Evolutionary conservation across 2,113 vertebrate species (phyloP), one percentile per base, ranked within the genome.

Genomic region (Nesoenas mayeri): DNA sequence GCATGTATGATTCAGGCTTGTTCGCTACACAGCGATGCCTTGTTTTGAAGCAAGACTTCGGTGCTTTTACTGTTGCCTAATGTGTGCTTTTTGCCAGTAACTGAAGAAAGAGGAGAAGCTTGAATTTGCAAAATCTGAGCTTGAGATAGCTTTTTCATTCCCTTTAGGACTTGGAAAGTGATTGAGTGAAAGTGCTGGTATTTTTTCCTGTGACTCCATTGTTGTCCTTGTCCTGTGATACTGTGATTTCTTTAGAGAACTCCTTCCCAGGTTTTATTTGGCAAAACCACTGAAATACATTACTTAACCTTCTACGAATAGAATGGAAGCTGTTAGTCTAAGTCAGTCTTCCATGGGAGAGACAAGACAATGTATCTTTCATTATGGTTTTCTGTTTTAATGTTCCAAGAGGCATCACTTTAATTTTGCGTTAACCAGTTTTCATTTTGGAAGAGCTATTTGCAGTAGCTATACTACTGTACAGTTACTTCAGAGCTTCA

Each of bases 391-490:
- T 66, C 74, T 85, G 75, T 92, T 95, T 57, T 83, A 92, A 85
- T 56, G 84, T 66, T 83, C 81, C 78, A 84, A 93, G 83, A 95
- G 70, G 40, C 80, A 86, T 89, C 62, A n/a, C 83, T 96, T 77
- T 67, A 94, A 74, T 95, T 96, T 95, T 92, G 56, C 73, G 91
- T 95, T 96, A 96, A 91, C 86, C 79, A 90, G 50, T 95, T 91
- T 95, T 80, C 89, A 71, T 92, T 90, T 96, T 92, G 87, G 74
- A 86, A 93, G 65, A 88, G 88, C 86, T 96, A 57, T 95, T 97
- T 91, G 93, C 97, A 97, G n/a, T n/a, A n/a, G n/a, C n/a, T n/a
- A 96, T 93, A 56, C 53, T 78, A 44, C 83, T 95, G 97, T 91
- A 88, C 79, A 90, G 92, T 91, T 93, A 77, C 62, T 85, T 96